phyloP scores from a whole-genome alignment of 23 tunicate genomes.

The Corella eumyota region DNA sequence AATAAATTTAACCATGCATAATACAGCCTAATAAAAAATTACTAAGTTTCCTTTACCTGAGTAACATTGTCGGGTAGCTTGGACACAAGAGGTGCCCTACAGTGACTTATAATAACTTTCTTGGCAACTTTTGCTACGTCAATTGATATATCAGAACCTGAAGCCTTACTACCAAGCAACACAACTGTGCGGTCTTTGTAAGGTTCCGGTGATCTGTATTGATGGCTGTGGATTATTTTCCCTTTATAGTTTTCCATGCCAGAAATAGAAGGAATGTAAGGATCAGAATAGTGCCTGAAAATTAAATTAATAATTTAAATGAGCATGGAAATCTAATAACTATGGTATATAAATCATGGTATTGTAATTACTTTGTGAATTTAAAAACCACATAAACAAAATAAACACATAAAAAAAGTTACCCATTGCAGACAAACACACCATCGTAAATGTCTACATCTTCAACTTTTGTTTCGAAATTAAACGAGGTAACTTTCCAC shows the following conservation, averaged over 20 bases:
- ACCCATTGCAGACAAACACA: constrained; percentile 68
- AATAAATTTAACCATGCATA: too few relatives aligned
- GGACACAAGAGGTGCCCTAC: constrained; percentile 7
- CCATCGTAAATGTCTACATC: constrained; percentile 34
- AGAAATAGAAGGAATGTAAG: constrained; percentile 27
- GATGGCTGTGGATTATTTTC: constrained; percentile 38
- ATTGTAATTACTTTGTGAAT: too few relatives aligned
- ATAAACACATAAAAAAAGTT: too few relatives aligned
- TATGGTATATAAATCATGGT: too few relatives aligned
- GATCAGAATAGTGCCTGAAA: constrained; percentile 43
- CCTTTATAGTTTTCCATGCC: constrained; percentile 42
- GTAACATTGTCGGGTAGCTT: constrained; percentile 29
- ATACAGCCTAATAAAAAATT: too few relatives aligned
- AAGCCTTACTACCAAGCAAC: constrained; percentile 42
- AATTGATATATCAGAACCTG: constrained; percentile 50
- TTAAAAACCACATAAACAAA: too few relatives aligned
- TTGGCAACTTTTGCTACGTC: constrained; percentile 29
- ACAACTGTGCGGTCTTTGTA: constrained; percentile 28
- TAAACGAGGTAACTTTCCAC: constrained; percentile 25
- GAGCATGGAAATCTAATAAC: too few relatives aligned
- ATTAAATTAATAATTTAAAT: neutral
- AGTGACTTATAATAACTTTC: constrained; percentile 29
- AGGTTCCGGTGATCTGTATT: constrained; percentile 24
- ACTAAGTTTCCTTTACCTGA: too few relatives aligned
- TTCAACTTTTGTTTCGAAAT: constrained; percentile 4